These are phyloP conservation scores for Spodoptera litura DNA, from an alignment of 1,140 invertebrate genomes.

Conservation along the genomic window DNA sequence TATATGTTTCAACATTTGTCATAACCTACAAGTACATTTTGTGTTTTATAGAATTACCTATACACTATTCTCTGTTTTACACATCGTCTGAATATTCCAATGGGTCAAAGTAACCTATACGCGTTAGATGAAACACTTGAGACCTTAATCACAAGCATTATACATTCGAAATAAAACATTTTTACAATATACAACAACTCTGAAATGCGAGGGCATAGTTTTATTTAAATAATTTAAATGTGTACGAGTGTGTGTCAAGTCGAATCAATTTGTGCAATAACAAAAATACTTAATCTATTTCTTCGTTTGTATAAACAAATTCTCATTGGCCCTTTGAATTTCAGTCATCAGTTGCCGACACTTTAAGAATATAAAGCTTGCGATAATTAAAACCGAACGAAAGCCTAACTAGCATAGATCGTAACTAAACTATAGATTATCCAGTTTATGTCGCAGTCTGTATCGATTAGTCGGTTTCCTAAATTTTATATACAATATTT, in stretches of 20 bases:
- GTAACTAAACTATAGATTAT: conserved; percentile 83
- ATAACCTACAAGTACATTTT: conserved; percentile 85
- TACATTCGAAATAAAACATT: conserved; percentile 70
- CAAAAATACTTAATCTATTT: conserved; percentile 71
- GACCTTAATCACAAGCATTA: conserved; percentile 68
- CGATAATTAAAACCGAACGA: conserved; percentile 79
- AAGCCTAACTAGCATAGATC: conserved; percentile 84
- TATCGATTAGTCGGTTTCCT: conserved; percentile 78
- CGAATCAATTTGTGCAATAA: conserved; percentile 75
- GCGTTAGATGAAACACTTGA: conserved; percentile 62
- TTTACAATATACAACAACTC: conserved; percentile 77
- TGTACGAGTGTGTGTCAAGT: conserved; percentile 61
- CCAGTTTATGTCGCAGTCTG: conserved; percentile 82
- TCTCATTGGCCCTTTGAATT: conserved; percentile 80
- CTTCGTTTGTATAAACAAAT: conserved; percentile 73
- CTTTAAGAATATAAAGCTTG: conserved; percentile 83
- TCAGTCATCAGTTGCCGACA: conserved; percentile 85
- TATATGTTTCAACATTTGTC: conserved; percentile 77
- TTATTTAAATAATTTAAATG: conserved; percentile 59
- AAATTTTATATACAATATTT: conserved; percentile 85
- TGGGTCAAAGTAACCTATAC: conserved; percentile 80
- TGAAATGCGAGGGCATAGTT: conserved; percentile 83
- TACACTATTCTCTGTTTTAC: conserved; percentile 82
- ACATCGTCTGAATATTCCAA: conserved; percentile 81
- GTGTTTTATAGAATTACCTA: conserved; percentile 83